phyloP scores from a whole-genome alignment of 2,797 vertebrate species.

The Etheostoma nigrum region DNA sequence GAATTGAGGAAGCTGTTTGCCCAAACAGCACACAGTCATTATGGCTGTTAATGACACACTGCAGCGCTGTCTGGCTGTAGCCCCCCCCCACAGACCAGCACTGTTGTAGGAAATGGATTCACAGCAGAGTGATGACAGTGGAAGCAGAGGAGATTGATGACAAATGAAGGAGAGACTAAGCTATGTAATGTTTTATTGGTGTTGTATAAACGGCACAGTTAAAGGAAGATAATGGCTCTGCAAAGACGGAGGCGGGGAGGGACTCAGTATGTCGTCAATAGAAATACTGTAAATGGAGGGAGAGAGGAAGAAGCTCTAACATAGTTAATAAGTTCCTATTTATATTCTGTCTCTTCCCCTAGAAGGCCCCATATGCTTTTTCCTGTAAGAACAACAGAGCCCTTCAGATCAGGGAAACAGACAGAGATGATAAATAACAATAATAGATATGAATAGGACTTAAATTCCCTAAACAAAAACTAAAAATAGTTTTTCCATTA shows the following conservation, averaged over 20 bases:
- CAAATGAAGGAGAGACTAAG: slow-evolving; percentile 29
- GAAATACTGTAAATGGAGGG: not conserved
- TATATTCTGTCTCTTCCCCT: slow-evolving; percentile 4
- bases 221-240: slow-evolving; percentile 18
- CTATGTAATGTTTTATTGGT: slow-evolving; percentile 7
- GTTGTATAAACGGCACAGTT: slow-evolving; percentile 26
- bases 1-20: slow-evolving; percentile 24
- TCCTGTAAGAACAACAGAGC: too few species aligned
- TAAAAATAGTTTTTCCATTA: too few species aligned
- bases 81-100: not conserved
- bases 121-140: slow-evolving; percentile 10
- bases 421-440: not conserved
- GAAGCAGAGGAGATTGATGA: slow-evolving; percentile 13
- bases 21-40: slow-evolving; percentile 8
- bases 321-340: not conserved
- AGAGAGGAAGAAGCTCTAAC: not conserved
- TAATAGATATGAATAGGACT: not conserved
- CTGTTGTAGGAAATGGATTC: slow-evolving; percentile 6
- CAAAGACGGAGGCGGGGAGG: not conserved
- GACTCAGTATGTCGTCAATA: not conserved
- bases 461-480: too few species aligned
- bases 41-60: slow-evolving; percentile 20
- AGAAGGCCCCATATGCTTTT: not conserved
- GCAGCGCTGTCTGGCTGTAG: slow-evolving; percentile 7
- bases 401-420: too few species aligned